phyloP scores from a whole-genome alignment of 2,888 invertebrate species.

The Epirrhoe alternata region DNA sequence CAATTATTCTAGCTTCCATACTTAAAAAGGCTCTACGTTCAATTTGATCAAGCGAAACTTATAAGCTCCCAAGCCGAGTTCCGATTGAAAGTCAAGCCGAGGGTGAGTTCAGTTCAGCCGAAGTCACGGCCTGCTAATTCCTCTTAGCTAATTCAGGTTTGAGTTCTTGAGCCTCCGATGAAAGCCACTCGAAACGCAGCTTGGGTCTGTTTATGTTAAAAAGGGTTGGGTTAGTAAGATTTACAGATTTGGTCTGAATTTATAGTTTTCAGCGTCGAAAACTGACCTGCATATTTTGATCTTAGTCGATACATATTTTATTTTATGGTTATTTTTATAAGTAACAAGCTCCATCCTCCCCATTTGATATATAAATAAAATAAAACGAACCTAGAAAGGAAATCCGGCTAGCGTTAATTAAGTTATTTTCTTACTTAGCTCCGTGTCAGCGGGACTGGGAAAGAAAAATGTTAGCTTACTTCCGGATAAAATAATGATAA shows the following conservation, averaged over 20 bases:
- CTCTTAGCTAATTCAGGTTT: conserved; percentile 14
- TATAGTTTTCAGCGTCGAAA: no score
- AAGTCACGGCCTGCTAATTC: conserved; percentile 22
- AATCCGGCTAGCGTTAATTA: conserved; percentile 13
- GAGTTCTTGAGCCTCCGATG: conserved; percentile 5
- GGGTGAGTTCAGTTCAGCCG: conserved; percentile 21
- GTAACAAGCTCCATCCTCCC: neutral
- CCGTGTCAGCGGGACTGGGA: conserved; percentile 1
- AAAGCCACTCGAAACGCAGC: neutral
- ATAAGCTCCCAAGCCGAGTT: conserved; percentile 12
- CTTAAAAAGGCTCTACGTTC: neutral
- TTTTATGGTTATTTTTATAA: neutral
- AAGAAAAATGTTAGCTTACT: neutral
- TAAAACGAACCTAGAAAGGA: conserved; percentile 9
- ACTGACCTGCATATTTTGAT: no score
- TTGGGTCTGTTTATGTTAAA: neutral
- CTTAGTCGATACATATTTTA: no score
- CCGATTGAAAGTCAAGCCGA: conserved; percentile 20
- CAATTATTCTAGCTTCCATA: neutral
- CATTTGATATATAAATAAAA: neutral
- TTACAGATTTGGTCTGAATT: no score
- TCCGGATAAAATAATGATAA: no score
- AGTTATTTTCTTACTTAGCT: conserved; percentile 13
- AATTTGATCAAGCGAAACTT: conserved; percentile 23
- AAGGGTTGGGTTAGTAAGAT: neutral